phyloP scores from a whole-genome alignment of 2,113 vertebrate species.

The Gymnobelideus leadbeateri region DNA sequence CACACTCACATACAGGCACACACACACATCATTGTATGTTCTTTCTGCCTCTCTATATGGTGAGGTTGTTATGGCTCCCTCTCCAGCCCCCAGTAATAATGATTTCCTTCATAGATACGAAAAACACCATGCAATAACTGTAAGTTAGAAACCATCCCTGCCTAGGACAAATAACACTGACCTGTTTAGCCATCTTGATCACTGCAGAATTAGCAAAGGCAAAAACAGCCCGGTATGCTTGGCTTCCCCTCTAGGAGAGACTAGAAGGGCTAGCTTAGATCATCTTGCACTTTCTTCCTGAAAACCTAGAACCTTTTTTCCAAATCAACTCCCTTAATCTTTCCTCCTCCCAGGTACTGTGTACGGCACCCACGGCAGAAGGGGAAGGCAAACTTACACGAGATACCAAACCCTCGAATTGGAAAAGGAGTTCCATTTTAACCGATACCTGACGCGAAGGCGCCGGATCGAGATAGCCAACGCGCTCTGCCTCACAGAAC shows the following conservation, averaged over 20 bases:
- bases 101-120: not conserved
- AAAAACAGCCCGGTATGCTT: not conserved
- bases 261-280: not conserved
- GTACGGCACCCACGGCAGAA: constrained; percentile 89
- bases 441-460: constrained; percentile 91
- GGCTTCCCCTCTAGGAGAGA: constrained; percentile 49
- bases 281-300: constrained; percentile 64
- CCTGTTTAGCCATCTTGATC: constrained; percentile 28
- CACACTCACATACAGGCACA: constrained; percentile 6
- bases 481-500: constrained; percentile 90
- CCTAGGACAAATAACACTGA: not conserved
- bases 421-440: constrained; percentile 92
- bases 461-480: constrained; percentile 92
- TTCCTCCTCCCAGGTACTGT: constrained; percentile 87
- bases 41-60: not conserved
- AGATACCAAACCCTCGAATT: constrained; percentile 91
- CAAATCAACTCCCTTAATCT: constrained; percentile 79
- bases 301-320: constrained; percentile 75
- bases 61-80: not conserved
- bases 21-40: not conserved
- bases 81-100: not conserved
- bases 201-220: constrained; percentile 56
- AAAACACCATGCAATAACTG: not conserved
- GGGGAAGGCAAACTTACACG: constrained; percentile 91
- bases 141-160: not conserved